These are phyloP conservation scores for Cyprinella venusta DNA, from an alignment of 2,797 vertebrate species.

Conservation along the genomic window DNA sequence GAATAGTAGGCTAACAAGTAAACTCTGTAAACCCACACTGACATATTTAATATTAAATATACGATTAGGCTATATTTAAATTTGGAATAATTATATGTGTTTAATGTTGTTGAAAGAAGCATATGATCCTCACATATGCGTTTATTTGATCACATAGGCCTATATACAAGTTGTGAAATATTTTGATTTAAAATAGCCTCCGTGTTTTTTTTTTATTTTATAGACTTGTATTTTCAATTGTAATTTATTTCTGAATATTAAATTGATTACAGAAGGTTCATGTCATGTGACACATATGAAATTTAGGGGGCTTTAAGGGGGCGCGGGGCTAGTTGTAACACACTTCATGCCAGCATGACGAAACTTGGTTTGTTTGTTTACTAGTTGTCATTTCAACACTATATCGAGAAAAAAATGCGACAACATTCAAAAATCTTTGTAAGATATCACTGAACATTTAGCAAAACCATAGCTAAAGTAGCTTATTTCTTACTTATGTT, in stretches of 20 bases:
- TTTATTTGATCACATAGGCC: not conserved
- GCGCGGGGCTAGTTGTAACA: too few relatives aligned
- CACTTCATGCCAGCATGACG: too few relatives aligned
- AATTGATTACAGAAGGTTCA: not conserved
- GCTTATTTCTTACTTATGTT: too few relatives aligned
- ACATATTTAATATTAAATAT: not conserved
- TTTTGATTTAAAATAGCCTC: not conserved
- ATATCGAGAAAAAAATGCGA: too few relatives aligned
- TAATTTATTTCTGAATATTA: not conserved
- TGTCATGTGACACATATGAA: not conserved
- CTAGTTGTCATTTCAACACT: too few relatives aligned
- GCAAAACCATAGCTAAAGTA: too few relatives aligned
- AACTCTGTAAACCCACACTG: not conserved
- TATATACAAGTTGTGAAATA: not conserved
- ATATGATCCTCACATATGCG: not conserved
- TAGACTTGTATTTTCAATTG: not conserved
- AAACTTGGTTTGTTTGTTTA: too few relatives aligned
- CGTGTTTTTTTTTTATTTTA: not conserved
- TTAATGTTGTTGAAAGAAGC: not conserved
- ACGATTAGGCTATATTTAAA: not conserved
- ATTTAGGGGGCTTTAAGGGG: not conserved
- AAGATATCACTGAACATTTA: too few relatives aligned
- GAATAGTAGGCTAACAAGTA: not conserved
- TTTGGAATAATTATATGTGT: not conserved
- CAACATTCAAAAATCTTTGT: too few relatives aligned